Conservation (phyloP, 2,888 invertebrate species). For the Ischnura elegans region DNA sequence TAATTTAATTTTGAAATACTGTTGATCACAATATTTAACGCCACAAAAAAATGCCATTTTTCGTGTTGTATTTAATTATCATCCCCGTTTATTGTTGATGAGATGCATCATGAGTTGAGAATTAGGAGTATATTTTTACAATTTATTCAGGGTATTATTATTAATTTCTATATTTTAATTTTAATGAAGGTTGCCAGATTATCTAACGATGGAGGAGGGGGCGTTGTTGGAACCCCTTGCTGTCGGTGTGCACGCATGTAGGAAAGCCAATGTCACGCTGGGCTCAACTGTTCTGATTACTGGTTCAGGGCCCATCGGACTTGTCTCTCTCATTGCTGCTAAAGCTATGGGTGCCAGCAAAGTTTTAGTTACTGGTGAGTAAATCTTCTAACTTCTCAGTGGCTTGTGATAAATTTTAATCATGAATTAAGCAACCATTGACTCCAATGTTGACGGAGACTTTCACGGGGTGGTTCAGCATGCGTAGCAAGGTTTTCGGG, state of each 20-base stretch:
- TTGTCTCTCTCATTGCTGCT: conserved; percentile 89
- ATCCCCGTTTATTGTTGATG: neutral
- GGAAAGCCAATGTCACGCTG: conserved; percentile 87
- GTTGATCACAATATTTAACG: no score
- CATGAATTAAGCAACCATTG: no score
- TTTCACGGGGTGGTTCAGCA: no score
- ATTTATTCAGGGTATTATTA: neutral
- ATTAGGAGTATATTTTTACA: no score
- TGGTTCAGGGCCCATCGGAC: conserved; percentile 94
- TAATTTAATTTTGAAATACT: no score
- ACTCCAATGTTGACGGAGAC: no score
- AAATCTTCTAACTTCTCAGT: neutral
- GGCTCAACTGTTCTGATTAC: conserved; percentile 87
- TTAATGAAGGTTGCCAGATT: conserved; percentile 88
- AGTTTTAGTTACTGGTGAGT: conserved; percentile 87
- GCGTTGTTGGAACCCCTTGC: conserved; percentile 95
- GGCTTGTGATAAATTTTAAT: no score
- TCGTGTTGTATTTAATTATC: no score
- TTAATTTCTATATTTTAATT: neutral
- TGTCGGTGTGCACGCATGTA: conserved; percentile 96
- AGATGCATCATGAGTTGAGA: neutral
- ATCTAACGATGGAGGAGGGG: conserved; percentile 95
- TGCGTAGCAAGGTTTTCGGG: no score
- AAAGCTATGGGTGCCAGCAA: conserved; percentile 91
- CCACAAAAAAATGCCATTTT: no score